Evolutionary conservation across 2,888 invertebrate species (phyloP).

Genomic region (Homarus gammarus): DNA sequence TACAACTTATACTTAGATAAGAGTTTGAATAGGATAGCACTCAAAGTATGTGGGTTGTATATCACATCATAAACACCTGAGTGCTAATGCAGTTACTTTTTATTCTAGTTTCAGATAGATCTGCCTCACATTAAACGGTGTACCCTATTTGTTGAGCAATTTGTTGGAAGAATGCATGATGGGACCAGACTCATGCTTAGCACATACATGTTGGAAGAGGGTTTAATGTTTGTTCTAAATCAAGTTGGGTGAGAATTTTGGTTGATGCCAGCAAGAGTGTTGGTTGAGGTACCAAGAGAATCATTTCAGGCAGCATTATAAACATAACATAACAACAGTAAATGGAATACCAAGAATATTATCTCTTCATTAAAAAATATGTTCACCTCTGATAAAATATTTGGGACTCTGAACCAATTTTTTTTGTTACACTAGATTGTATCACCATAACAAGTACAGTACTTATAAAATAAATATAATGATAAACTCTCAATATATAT

Average conservation of each 20-base stretch:
- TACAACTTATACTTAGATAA: neutral
- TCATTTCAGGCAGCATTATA: neutral
- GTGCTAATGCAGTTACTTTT: neutral
- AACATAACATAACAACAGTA: too few relatives aligned
- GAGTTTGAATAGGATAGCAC: neutral
- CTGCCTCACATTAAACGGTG: neutral
- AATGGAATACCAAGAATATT: too few relatives aligned
- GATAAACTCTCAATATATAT: neutral
- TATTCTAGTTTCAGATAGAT: neutral
- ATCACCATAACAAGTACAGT: neutral
- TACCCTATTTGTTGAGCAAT: constrained; percentile 25
- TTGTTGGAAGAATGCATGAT: neutral
- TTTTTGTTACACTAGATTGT: too few relatives aligned
- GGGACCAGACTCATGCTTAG: neutral
- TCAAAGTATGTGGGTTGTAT: neutral
- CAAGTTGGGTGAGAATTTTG: neutral
- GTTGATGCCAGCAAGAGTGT: too few relatives aligned
- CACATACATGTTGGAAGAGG: neutral
- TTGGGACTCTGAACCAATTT: too few relatives aligned
- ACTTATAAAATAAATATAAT: neutral
- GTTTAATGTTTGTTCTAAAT: neutral
- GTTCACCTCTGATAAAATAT: too few relatives aligned
- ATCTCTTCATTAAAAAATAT: too few relatives aligned
- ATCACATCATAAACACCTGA: neutral
- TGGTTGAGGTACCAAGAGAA: too few relatives aligned